Conservation (phyloP, 2,113 vertebrate species). For the Pagrus major region DNA sequence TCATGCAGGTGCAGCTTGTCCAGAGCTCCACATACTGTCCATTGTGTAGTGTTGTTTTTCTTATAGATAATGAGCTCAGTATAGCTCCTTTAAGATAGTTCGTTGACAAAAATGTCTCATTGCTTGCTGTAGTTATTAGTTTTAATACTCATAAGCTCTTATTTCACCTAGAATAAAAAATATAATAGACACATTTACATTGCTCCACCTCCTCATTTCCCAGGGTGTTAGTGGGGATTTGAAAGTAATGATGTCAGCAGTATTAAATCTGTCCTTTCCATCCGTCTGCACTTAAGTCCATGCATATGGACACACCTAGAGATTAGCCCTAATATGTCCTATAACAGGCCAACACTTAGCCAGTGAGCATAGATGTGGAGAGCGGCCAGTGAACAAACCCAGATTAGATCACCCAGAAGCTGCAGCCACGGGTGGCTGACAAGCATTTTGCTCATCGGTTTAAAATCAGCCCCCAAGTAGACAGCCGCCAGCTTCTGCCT, state of each 20-base stretch:
- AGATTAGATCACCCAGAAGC: conserved; percentile 63
- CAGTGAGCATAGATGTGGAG: conserved; percentile 47
- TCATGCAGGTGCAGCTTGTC: conserved; percentile 69
- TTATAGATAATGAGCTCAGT: conserved; percentile 27
- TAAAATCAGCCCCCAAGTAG: conserved; percentile 43
- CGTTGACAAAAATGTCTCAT: conserved; percentile 8
- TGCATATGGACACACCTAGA: conserved; percentile 68
- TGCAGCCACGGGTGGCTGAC: conserved; percentile 42
- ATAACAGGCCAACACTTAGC: conserved; percentile 43
- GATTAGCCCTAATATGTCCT: conserved; percentile 74
- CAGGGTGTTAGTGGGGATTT: conserved; percentile 47
- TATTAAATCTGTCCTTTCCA: conserved; percentile 61
- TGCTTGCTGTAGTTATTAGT: background rate
- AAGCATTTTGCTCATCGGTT: conserved; percentile 56
- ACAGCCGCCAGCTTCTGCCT: conserved; percentile 56
- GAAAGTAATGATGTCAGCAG: conserved; percentile 65
- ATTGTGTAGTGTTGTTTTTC: conserved; percentile 32
- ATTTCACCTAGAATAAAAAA: background rate
- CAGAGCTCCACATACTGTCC: conserved; percentile 19
- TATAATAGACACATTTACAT: background rate
- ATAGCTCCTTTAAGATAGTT: conserved; percentile 13
- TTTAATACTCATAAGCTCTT: background rate
- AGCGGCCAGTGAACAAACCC: conserved; percentile 50
- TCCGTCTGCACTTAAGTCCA: conserved; percentile 66
- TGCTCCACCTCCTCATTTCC: background rate